Base-by-base conservation (phyloP, 2,888 invertebrate genomes). In the Venusia cambrica region DNA sequence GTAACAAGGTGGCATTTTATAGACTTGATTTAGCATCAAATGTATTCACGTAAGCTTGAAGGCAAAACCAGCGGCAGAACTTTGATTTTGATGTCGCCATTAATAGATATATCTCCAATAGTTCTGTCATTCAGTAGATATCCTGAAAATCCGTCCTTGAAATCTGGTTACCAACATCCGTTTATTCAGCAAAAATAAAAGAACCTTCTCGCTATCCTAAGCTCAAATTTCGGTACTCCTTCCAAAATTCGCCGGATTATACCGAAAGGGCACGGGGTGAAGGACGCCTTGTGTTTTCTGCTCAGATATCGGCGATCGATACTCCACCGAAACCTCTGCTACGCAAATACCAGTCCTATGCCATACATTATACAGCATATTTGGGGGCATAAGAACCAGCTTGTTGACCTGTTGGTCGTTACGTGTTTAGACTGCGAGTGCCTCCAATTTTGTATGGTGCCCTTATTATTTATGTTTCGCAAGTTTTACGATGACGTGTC, bases 191-290 rank as follows among this genome's bases (percentile, higher is more conserved):
- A 29, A 22, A 21, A 19, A n/a, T 22, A 4, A 30, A 9, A 8
- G 24, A 20, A 24, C 8, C 5, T 15, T 11, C 12, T 17, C 21
- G 5, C 32, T 17, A 13, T 35, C 13, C 11, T 8, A 28, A 29
- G 49, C 27, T 45, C 38, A 31, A 37, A 32, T 46, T 48, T 38
- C 32, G 40, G 36, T 27, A 46, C 39, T 44, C 43, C 59, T 64
- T 53, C 57, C 47, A 38, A 51, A 67, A 59, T 59, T 49, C 45
- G 62, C 36, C 60, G 72, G 62, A 42, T 69, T 56, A 58, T 49
- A 59, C 50, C 34, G 40, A 62, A 83, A 83, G 83, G 83, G 71
- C 80, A 81, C 67, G 70, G 61, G 83, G 81, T 81, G 81, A 83
- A 81, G 81, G 83, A 79, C 83, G 73, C 61, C 36, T 47, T 44